Conservation (phyloP, 2,113 vertebrate genomes). For the human (Homo sapiens) region GRCh38 chr16:85502501-85503000, state of each 20-base stretch:
- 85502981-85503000: accelerated
- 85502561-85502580: not conserved
- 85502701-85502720: not conserved
- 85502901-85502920: not conserved
- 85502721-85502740: not conserved
- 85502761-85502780: accelerated
- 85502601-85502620: no score
- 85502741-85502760: accelerated
- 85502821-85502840: not conserved
- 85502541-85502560: not conserved
- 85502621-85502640: not conserved
- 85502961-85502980: not conserved
- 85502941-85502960: no score
- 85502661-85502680: not conserved
- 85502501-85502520: not conserved
- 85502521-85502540: accelerated
- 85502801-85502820: not conserved
- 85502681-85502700: not conserved
- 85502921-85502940: accelerated
- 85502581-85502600: not conserved
- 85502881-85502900: not conserved
- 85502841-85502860: not conserved
- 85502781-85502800: accelerated
- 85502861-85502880: not conserved
- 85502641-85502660: not conserved